Percentiles rank a stretch among this genome's conserved stretches.
Conservation (phyloP, 2,888 invertebrate genomes). For the Euzetes globulus region DNA sequence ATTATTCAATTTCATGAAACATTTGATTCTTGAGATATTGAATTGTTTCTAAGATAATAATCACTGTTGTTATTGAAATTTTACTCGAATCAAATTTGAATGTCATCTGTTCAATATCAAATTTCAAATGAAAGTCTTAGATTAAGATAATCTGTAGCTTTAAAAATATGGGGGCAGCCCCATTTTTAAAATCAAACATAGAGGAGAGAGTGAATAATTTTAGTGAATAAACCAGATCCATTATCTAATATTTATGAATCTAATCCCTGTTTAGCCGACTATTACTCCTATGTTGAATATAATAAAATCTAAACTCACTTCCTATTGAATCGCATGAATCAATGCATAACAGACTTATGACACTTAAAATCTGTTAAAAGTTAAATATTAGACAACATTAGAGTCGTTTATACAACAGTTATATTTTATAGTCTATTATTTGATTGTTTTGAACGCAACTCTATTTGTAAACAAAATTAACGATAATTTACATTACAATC, state of each 20-base stretch:
- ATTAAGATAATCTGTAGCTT: too few relatives aligned
- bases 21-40: too few relatives aligned
- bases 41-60: too few relatives aligned
- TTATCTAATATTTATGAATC: neutral
- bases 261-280: constrained; percentile 20
- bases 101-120: too few relatives aligned
- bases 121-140: too few relatives aligned
- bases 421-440: neutral
- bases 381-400: neutral
- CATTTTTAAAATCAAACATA: too few relatives aligned
- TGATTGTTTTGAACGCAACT: constrained; percentile 22
- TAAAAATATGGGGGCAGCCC: too few relatives aligned
- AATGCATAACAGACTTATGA: neutral
- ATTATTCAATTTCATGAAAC: too few relatives aligned
- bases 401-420: neutral
- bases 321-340: neutral
- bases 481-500: neutral
- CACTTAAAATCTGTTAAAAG: neutral
- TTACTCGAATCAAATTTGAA: too few relatives aligned
- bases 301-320: neutral
- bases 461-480: constrained; percentile 2
- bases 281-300: neutral
- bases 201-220: neutral
- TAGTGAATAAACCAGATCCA: neutral
- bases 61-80: too few relatives aligned